phyloP scores from a whole-genome alignment of 2,888 invertebrate genomes.

The Standfussiana lucernea region DNA sequence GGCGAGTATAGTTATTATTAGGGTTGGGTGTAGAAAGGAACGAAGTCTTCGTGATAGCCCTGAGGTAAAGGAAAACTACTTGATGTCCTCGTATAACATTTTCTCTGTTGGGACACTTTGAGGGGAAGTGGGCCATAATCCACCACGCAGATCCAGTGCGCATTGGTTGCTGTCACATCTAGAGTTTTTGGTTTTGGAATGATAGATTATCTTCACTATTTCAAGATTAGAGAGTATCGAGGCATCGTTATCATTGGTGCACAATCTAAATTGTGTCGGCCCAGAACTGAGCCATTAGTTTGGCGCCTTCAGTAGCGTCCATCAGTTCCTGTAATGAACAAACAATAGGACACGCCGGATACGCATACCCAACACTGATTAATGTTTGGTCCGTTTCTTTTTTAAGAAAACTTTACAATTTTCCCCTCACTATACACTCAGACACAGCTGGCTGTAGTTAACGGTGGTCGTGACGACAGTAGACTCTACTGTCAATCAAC shows the following conservation, averaged over 20 bases:
- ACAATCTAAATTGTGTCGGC: no score
- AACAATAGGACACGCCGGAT: no score
- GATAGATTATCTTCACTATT: neutral
- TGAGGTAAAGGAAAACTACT: neutral
- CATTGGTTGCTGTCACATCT: neutral
- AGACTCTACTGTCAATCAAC: slow-evolving; percentile 3
- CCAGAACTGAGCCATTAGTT: no score
- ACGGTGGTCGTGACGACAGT: slow-evolving; percentile 2
- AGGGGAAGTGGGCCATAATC: neutral
- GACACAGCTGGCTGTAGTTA: slow-evolving; percentile 4
- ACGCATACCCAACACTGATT: no score
- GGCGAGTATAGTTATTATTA: slow-evolving; percentile 28
- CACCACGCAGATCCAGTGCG: neutral
- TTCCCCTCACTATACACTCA: neutral
- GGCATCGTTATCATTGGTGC: neutral
- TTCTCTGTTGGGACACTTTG: neutral
- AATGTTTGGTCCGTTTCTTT: no score
- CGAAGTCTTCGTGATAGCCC: neutral
- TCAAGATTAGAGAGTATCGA: neutral
- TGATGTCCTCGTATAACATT: neutral
- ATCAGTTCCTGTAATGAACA: no score
- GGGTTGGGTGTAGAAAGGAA: neutral
- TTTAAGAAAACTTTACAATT: neutral
- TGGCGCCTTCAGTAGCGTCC: no score
- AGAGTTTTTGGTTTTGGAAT: neutral